Evolutionary conservation across 2,797 vertebrate genomes (phyloP).

Genomic region (Anas acuta): DNA sequence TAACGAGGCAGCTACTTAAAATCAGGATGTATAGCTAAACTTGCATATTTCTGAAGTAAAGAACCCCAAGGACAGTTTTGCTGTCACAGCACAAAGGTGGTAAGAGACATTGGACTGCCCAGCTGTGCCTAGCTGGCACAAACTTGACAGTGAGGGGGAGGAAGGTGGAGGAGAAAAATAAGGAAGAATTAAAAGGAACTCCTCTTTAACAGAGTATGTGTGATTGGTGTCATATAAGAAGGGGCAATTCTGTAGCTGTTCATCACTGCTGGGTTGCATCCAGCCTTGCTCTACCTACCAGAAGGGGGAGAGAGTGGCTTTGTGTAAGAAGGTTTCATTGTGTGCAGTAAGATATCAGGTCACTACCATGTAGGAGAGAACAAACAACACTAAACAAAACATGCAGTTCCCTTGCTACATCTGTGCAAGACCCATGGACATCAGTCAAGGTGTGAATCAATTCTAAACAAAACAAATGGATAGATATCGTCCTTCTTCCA

Average conservation of each 20-base stretch:
- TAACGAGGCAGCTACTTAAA: background rate
- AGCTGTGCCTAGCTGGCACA: background rate
- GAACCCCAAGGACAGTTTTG: background rate
- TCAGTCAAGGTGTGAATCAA: conserved; percentile 18
- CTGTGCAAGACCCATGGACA: background rate
- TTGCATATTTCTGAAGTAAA: background rate
- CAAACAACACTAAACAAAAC: background rate
- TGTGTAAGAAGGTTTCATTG: background rate
- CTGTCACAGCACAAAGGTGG: background rate
- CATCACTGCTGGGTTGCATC: background rate
- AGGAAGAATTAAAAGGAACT: background rate
- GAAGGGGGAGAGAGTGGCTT: conserved; percentile 13
- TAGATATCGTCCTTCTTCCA: background rate
- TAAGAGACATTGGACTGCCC: background rate
- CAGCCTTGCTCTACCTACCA: background rate
- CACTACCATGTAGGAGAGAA: background rate
- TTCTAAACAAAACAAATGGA: conserved; percentile 54
- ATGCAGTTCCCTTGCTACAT: background rate
- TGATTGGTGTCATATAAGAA: background rate
- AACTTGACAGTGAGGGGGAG: background rate
- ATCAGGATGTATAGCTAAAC: background rate
- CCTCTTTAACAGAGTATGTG: background rate
- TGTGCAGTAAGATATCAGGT: background rate
- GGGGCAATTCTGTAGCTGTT: background rate
- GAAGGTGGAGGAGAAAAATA: background rate